phyloP scores from a whole-genome alignment of 2,888 invertebrate species.

The Hydriomena furcata region DNA sequence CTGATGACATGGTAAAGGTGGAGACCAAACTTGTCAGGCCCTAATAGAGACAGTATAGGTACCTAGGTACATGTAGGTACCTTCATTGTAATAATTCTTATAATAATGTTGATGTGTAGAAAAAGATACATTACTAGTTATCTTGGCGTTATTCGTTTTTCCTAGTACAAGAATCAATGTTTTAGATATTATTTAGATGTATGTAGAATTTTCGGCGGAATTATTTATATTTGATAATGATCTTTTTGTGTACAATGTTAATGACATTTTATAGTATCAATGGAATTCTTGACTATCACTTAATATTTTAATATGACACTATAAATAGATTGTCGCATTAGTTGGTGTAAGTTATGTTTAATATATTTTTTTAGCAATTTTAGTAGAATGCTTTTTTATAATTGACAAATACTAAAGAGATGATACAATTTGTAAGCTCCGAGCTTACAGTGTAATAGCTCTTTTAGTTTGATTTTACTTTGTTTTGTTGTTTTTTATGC shows the following conservation, averaged over 20 bases:
- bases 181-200: slow-evolving; percentile 13
- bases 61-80: no score
- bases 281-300: slow-evolving; percentile 9
- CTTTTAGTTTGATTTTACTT: slow-evolving; percentile 16
- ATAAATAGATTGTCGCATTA: slow-evolving; percentile 21
- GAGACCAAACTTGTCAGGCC: slow-evolving; percentile 72
- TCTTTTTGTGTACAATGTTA: slow-evolving; percentile 27
- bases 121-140: not conserved
- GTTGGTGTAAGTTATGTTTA: slow-evolving; percentile 25
- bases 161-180: slow-evolving; percentile 10
- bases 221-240: slow-evolving; percentile 29
- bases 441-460: slow-evolving; percentile 10
- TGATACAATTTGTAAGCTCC: slow-evolving; percentile 6
- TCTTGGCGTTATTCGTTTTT: slow-evolving; percentile 10
- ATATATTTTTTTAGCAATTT: slow-evolving; percentile 28
- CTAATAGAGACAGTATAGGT: slow-evolving; percentile 16
- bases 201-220: slow-evolving; percentile 25
- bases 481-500: slow-evolving; percentile 21
- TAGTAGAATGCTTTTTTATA: slow-evolving; percentile 17
- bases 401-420: slow-evolving; percentile 8
- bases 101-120: slow-evolving; percentile 4
- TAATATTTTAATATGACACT: slow-evolving; percentile 16
- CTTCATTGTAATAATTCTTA: no score
- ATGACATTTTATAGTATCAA: slow-evolving; percentile 15
- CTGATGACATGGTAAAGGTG: slow-evolving; percentile 70